A percentile compares a stretch with the other conserved stretches of the same genome.
Evolutionary conservation across 2,797 vertebrate species (phyloP).

Genomic region (Menidia menidia): DNA sequence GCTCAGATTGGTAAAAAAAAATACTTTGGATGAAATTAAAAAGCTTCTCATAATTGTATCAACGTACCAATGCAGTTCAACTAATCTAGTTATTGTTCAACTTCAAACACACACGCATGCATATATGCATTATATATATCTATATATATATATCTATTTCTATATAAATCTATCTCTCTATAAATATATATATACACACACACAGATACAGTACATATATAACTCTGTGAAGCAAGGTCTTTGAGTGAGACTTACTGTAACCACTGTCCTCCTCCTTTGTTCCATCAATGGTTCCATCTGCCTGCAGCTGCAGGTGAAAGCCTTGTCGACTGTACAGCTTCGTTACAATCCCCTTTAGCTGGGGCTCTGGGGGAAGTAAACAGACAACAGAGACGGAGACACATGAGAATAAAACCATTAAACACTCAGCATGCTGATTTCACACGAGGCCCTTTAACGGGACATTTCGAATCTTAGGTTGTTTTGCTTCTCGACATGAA

Average conservation of each 20-base stretch:
- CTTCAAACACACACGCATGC: no score
- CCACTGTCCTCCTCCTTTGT: conserved; percentile 98
- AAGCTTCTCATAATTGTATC: background rate
- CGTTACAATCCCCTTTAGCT: conserved; percentile 99
- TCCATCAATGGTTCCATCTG: conserved; percentile 99
- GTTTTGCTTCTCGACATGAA: background rate
- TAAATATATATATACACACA: no score
- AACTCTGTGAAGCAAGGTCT: background rate
- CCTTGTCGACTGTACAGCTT: conserved; percentile 99
- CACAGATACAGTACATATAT: no score
- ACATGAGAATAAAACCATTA: conserved; percentile 29
- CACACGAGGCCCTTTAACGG: background rate
- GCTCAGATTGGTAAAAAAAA: conserved; percentile 10
- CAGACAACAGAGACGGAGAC: conserved; percentile 19
- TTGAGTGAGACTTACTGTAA: conserved; percentile 89
- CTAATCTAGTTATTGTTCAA: background rate
- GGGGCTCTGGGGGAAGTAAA: conserved; percentile 88
- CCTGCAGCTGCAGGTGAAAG: conserved; percentile 98
- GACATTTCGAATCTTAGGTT: background rate
- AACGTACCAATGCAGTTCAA: conserved; percentile 1
- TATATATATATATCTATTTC: no score
- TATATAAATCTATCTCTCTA: no score
- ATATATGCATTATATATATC: no score
- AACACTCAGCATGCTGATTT: conserved; percentile 1
- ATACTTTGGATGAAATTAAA: conserved; percentile 31